Evolutionary conservation across 2,797 vertebrate genomes (phyloP), one percentile per base, ranked within the genome.

Genomic region (Percopsis omiscomaycus): DNA sequence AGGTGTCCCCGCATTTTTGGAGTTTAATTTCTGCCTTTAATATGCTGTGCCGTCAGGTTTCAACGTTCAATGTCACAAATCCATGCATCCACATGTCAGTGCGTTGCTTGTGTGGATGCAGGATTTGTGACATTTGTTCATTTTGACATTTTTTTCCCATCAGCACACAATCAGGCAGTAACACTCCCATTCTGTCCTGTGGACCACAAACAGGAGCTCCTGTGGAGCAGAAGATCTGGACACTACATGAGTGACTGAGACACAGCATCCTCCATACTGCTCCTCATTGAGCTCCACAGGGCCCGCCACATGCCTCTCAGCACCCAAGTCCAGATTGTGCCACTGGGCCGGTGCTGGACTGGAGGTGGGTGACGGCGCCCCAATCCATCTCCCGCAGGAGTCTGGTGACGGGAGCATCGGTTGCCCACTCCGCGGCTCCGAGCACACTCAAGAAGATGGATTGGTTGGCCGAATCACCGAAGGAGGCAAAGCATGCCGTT

Each of bases 351-450:
- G 89, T 92, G 89, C 89, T 74, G 90, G 92, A 91, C 91, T 84
- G 87, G 88, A 92, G 90, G 91, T 92, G 89, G 92, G 87, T 78
- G 84, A 91, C 78, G 86, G 89, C 88, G 86, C 88, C 87, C 88
- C 90, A 91, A 93, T 93, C 90, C 95, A 97, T 97, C 96, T 98
- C 95, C 91, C 93, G 90, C 93, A 89, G 91, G 92, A 94, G 94
- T 94, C 93, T 92, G 87, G 92, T 96, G 90, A 92, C 84, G 87
- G 89, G 90, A 90, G 89, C 90, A 91, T 88, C 86, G 88, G 87
- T 91, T 92, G 90, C 91, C 92, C 91, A 89, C 88, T 92, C 85
- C 88, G 89, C 89, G 86, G 90, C 89, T 91, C 88, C 75, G 89
- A 91, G 90, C 91, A 87, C 90, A 88, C 90, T 94, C 93, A 93